Conservation (phyloP, 2,797 vertebrate genomes). For the Chelonia mydas region DNA sequence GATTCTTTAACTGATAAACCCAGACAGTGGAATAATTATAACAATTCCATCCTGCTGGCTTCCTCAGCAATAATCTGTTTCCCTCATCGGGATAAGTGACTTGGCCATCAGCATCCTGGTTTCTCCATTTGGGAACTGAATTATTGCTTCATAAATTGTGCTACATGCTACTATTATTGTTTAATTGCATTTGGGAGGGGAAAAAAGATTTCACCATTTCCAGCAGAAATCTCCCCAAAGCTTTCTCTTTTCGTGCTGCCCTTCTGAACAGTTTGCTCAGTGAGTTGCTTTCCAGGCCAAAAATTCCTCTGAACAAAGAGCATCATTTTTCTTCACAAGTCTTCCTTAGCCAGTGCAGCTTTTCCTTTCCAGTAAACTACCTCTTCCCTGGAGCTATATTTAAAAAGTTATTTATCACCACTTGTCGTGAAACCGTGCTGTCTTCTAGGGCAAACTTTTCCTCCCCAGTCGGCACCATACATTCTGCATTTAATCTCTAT, state of each 20-base stretch:
- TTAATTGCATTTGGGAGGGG: conserved; percentile 73
- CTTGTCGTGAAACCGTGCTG: conserved; percentile 27
- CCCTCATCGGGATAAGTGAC: conserved; percentile 78
- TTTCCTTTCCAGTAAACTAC: conserved; percentile 43
- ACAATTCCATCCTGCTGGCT: conserved; percentile 65
- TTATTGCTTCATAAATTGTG: conserved; percentile 80
- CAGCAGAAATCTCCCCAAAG: conserved; percentile 51
- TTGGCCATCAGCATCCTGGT: conserved; percentile 76
- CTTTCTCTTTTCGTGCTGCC: conserved; percentile 39
- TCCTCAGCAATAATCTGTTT: conserved; percentile 71
- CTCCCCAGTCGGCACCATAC: conserved; percentile 27
- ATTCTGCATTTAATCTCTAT: not conserved
- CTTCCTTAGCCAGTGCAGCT: conserved; percentile 18
- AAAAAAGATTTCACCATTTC: conserved; percentile 67
- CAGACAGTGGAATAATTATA: conserved; percentile 61
- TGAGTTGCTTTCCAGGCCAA: conserved; percentile 43
- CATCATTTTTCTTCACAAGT: conserved; percentile 20
- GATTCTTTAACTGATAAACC: conserved; percentile 65
- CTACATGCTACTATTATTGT: conserved; percentile 71
- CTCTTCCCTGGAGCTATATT: conserved; percentile 49
- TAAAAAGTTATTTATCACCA: conserved; percentile 46
- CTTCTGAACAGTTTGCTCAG: conserved; percentile 57
- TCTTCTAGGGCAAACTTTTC: conserved; percentile 39
- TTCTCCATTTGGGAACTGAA: conserved; percentile 75
- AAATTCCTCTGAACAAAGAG: conserved; percentile 48